phyloP scores from a whole-genome alignment of 64 coral and sea anemone species.

The Dendronephthya gigantea region DNA sequence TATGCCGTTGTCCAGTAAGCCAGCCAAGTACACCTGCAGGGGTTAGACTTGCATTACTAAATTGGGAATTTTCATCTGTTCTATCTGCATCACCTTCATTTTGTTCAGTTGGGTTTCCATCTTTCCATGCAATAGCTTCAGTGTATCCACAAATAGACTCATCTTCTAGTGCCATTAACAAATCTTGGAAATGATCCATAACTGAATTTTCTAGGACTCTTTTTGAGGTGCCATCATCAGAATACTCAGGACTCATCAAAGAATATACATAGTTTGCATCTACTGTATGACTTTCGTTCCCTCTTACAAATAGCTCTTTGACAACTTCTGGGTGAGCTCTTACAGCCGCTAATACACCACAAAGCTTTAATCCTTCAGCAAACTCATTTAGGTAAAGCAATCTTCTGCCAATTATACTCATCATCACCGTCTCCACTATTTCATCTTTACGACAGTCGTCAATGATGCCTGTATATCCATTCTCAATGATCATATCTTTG shows the following conservation, averaged over 20 bases:
- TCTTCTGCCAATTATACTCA: conserved; percentile 22
- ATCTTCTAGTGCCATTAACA: conserved; percentile 41
- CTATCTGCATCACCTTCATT: background rate
- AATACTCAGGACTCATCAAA: conserved; percentile 20
- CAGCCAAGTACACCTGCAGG: conserved; percentile 43
- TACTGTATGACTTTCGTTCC: background rate
- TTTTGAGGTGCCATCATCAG: background rate
- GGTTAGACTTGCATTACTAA: conserved; percentile 24
- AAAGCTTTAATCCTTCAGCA: conserved; percentile 15
- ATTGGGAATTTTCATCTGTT: too few species aligned
- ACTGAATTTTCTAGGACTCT: conserved; percentile 21
- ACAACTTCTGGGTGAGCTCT: background rate
- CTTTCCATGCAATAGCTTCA: conserved; percentile 31
- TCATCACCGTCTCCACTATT: conserved; percentile 16
- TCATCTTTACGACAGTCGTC: conserved; percentile 10
- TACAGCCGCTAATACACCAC: background rate
- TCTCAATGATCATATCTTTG: conserved; percentile 8
- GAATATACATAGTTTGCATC: conserved; percentile 34
- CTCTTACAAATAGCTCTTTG: conserved; percentile 23
- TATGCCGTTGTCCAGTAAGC: conserved; percentile 48
- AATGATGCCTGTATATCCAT: conserved; percentile 25
- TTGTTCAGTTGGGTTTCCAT: background rate
- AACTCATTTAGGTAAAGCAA: conserved; percentile 24
- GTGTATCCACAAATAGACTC: conserved; percentile 30
- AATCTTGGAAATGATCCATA: conserved; percentile 44